Evolutionary conservation across 2,113 vertebrate species (phyloP).

Genomic region (Telmatochromis sp.): DNA sequence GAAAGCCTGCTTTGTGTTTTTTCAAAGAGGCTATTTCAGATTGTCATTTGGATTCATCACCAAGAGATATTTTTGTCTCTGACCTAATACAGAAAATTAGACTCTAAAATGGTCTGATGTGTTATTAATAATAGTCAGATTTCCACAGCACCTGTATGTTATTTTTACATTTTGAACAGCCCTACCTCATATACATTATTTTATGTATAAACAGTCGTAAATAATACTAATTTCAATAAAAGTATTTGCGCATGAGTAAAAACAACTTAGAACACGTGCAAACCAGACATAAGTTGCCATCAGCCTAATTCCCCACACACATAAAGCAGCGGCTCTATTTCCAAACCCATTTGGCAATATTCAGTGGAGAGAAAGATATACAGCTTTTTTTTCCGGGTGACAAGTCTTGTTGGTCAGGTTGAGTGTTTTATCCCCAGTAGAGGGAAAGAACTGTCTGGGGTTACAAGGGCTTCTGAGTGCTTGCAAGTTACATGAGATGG

Average conservation of each 20-base stretch:
- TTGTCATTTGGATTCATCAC: background rate
- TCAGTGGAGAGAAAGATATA: conserved; percentile 10
- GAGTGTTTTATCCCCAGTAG: conserved; percentile 41
- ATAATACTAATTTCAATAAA: background rate
- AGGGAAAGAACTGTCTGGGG: conserved; percentile 20
- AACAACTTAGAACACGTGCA: background rate
- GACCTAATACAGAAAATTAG: background rate
- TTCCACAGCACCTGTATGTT: background rate
- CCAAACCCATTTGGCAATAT: background rate
- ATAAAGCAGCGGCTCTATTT: background rate
- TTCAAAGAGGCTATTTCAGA: background rate
- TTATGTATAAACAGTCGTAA: background rate
- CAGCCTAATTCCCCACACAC: background rate
- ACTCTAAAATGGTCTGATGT: background rate
- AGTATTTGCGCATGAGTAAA: background rate
- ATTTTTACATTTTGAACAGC: background rate
- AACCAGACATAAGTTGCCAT: background rate
- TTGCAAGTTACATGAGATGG: background rate
- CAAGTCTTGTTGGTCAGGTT: conserved; percentile 22
- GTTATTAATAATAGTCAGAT: background rate
- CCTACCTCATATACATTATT: background rate
- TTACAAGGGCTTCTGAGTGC: background rate
- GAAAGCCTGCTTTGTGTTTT: background rate
- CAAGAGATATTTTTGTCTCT: background rate
- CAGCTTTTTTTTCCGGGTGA: conserved; percentile 2